phyloP scores from a whole-genome alignment of 2,797 vertebrate species.

The Xenopus petersii region DNA sequence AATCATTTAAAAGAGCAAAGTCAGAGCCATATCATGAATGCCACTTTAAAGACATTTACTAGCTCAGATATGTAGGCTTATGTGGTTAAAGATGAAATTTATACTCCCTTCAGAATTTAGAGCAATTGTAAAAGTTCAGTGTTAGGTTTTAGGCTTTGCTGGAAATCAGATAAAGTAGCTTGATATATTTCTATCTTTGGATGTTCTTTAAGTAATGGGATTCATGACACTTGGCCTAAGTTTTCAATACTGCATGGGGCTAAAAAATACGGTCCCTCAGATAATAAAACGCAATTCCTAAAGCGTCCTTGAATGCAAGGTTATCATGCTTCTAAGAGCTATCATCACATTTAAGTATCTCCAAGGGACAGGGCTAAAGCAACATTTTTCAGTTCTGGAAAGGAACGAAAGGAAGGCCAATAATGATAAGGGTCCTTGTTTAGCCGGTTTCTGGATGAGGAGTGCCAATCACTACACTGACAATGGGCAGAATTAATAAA shows the following conservation, averaged over 20 bases:
- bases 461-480: slow-evolving; percentile 61
- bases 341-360: slow-evolving; percentile 52
- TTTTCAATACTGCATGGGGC: slow-evolving; percentile 26
- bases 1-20: no score
- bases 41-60: not conserved
- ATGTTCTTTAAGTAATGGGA: slow-evolving; percentile 25
- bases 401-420: slow-evolving; percentile 57
- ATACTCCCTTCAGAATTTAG: slow-evolving; percentile 23
- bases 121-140: slow-evolving; percentile 12
- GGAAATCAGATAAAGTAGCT: slow-evolving; percentile 27
- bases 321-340: slow-evolving; percentile 55
- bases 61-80: slow-evolving; percentile 1
- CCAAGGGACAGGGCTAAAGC: slow-evolving; percentile 45
- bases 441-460: slow-evolving; percentile 59
- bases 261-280: slow-evolving; percentile 49
- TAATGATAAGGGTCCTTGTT: slow-evolving; percentile 64
- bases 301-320: slow-evolving; percentile 52
- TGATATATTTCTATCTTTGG: slow-evolving; percentile 27
- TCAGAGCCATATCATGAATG: not conserved
- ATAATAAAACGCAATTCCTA: slow-evolving; percentile 52
- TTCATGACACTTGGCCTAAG: slow-evolving; percentile 18
- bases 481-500: slow-evolving; percentile 66
- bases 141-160: slow-evolving; percentile 13
- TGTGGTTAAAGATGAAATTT: slow-evolving; percentile 9
- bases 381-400: slow-evolving; percentile 56